Evolutionary conservation across 2,797 vertebrate genomes (phyloP).

Genomic region (Gallinago nigripennis): DNA sequence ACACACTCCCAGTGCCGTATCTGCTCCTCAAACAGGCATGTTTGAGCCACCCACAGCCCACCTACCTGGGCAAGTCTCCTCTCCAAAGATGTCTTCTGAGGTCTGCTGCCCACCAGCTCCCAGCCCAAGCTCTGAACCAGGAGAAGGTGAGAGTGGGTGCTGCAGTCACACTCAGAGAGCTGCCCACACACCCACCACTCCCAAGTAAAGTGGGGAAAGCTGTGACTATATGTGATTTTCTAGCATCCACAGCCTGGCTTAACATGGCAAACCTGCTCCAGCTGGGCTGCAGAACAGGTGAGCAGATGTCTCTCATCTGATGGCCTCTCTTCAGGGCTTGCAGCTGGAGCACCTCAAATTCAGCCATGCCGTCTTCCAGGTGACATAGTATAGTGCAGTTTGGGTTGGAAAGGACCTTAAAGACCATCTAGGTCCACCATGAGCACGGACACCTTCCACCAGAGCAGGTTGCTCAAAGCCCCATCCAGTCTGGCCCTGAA

Average conservation of each 20-base stretch:
- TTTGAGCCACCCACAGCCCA: not conserved
- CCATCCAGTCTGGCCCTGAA: too few species aligned
- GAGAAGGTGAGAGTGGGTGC: not conserved
- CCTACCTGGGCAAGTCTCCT: not conserved
- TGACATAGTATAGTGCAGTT: accelerated
- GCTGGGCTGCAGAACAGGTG: not conserved
- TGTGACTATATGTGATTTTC: accelerated
- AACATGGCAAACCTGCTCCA: not conserved
- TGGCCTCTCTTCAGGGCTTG: not conserved
- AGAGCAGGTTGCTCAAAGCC: too few species aligned
- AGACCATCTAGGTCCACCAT: too few species aligned
- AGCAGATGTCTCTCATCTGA: not conserved
- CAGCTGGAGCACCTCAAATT: not conserved
- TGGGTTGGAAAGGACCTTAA: too few species aligned
- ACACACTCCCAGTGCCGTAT: not conserved
- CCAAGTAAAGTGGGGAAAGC: not conserved
- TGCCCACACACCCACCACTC: not conserved
- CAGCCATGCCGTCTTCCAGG: not conserved
- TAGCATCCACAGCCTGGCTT: not conserved
- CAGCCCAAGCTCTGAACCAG: not conserved
- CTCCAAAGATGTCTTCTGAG: not conserved
- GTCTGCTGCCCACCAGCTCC: not conserved
- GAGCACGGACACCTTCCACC: too few species aligned
- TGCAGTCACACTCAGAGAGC: not conserved
- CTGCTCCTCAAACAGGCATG: accelerated